These are phyloP conservation scores for Myrmophylax atrothorax DNA, from an alignment of 2,113 vertebrate species.

Conservation along the genomic window DNA sequence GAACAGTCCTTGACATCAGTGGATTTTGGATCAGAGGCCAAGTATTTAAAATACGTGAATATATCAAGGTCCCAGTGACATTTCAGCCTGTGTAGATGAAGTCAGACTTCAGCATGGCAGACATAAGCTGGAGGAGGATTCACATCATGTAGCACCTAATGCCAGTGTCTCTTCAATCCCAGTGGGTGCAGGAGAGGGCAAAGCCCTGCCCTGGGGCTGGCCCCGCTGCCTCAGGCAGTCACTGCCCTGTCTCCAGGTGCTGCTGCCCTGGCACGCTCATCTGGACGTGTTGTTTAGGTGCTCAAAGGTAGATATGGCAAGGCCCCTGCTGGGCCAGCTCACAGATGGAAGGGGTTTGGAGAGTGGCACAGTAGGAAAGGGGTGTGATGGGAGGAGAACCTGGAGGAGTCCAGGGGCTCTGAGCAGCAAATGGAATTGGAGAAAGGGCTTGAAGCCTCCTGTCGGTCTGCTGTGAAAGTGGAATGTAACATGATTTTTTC, in stretches of 20 bases:
- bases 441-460: constrained; percentile 20
- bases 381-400: neutral
- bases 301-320: accelerated
- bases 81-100: neutral
- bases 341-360: neutral
- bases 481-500: constrained; percentile 68
- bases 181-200: neutral
- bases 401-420: neutral
- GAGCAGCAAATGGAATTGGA: constrained; percentile 14
- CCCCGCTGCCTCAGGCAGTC: accelerated
- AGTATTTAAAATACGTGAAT: neutral
- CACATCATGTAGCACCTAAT: neutral
- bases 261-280: neutral
- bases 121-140: neutral
- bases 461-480: constrained; percentile 60
- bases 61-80: neutral
- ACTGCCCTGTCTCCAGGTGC: neutral
- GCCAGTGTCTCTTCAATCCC: neutral
- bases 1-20: neutral
- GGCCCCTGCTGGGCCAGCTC: neutral
- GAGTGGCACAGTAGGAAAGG: neutral
- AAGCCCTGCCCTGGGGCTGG: neutral
- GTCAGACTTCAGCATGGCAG: neutral
- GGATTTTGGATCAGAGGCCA: neutral
- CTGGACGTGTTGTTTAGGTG: neutral